Evolutionary conservation across 2,797 vertebrate species (phyloP).

Genomic region (Atherinosoma microstoma): DNA sequence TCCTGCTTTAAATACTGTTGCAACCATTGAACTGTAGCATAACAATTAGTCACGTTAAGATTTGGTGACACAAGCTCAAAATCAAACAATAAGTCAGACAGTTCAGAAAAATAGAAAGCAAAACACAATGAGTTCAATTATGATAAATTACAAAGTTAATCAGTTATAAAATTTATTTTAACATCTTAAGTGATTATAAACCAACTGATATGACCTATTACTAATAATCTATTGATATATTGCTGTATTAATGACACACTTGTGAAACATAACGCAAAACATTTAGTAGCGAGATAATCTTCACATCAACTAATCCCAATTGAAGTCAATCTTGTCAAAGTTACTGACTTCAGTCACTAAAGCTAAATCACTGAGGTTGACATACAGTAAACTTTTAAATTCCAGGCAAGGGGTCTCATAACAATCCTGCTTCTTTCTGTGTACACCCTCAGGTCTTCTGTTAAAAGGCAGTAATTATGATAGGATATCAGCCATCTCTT

Average conservation of each 20-base stretch:
- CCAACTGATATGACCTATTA: slow-evolving; percentile 42
- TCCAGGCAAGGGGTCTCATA: slow-evolving; percentile 10
- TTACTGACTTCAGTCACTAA: slow-evolving; percentile 4
- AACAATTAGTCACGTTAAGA: slow-evolving; percentile 9
- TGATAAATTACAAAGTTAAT: slow-evolving; percentile 52
- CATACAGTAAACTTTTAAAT: slow-evolving; percentile 23
- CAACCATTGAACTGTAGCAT: slow-evolving; percentile 30
- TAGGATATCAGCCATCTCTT: not conserved
- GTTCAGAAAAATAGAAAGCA: slow-evolving; percentile 56
- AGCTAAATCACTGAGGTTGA: slow-evolving; percentile 37
- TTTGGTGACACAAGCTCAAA: not conserved
- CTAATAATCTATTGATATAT: slow-evolving; percentile 62
- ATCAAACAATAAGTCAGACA: slow-evolving; percentile 12
- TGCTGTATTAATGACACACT: slow-evolving; percentile 67
- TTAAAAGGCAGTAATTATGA: slow-evolving; percentile 53
- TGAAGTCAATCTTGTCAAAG: slow-evolving; percentile 14
- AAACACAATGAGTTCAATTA: slow-evolving; percentile 14
- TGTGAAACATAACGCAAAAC: slow-evolving; percentile 56
- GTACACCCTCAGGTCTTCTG: slow-evolving; percentile 15
- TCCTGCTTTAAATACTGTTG: slow-evolving; percentile 16
- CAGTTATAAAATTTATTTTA: slow-evolving; percentile 57
- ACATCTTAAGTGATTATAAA: slow-evolving; percentile 38
- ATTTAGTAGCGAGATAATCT: slow-evolving; percentile 34
- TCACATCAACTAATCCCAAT: slow-evolving; percentile 26
- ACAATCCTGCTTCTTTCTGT: slow-evolving; percentile 26